phyloP scores from a whole-genome alignment of 1,140 invertebrate genomes.

The Metopolophium dirhodum region DNA sequence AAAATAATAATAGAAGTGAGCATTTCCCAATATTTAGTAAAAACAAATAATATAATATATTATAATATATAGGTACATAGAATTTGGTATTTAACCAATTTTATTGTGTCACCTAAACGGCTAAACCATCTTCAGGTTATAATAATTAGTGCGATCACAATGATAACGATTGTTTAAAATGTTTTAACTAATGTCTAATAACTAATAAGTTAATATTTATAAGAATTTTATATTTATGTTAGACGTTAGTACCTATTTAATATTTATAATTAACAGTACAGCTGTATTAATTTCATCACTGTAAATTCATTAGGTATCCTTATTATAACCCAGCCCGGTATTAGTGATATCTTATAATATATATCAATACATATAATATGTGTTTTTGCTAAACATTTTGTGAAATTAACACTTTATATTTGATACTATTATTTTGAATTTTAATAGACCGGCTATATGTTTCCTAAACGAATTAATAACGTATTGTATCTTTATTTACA shows the following conservation, averaged over 20 bases:
- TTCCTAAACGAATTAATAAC: background rate
- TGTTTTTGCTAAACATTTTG: background rate
- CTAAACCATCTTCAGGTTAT: background rate
- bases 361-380: background rate
- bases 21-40: background rate
- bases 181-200: background rate
- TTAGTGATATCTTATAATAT: background rate
- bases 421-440: background rate
- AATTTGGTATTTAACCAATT: background rate
- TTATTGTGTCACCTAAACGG: background rate
- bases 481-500: slow-evolving; percentile 61
- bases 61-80: background rate
- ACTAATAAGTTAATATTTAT: background rate
- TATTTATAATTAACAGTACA: background rate
- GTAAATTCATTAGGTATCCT: background rate
- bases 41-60: background rate
- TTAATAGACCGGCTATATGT: background rate
- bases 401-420: background rate
- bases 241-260: background rate
- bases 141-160: background rate
- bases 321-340: background rate
- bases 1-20: background rate
- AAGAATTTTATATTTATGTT: background rate
- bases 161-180: background rate
- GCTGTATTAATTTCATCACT: background rate